Evolutionary conservation across 2,113 vertebrate genomes (phyloP).

Genomic region (Erythrolamprus reginae): DNA sequence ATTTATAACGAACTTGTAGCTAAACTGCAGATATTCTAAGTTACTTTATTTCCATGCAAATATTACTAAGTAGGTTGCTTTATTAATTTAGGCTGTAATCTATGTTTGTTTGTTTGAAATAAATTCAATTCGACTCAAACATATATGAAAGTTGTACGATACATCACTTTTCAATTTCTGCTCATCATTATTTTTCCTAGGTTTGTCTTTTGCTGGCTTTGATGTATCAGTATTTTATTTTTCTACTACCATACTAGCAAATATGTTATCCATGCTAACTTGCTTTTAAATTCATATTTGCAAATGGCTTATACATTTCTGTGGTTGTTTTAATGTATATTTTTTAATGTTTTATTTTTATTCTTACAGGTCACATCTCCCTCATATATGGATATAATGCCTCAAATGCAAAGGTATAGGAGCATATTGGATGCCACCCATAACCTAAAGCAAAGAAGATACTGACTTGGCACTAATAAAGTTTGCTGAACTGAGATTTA

Average conservation of each 20-base stretch:
- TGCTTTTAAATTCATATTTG: neutral
- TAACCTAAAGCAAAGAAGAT: slow-evolving; percentile 58
- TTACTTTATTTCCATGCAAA: neutral
- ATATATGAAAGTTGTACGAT: neutral
- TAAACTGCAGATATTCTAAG: neutral
- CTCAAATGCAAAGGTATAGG: slow-evolving; percentile 40
- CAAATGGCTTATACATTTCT: neutral
- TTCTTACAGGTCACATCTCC: slow-evolving; percentile 57
- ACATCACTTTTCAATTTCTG: neutral
- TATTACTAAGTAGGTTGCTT: neutral
- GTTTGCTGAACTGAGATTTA: slow-evolving; percentile 26
- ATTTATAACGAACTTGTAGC: neutral
- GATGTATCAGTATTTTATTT: neutral
- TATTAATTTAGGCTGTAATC: neutral
- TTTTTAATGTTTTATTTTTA: slow-evolving; percentile 1
- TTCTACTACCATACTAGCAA: neutral
- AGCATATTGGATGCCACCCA: slow-evolving; percentile 48
- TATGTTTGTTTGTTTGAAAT: neutral
- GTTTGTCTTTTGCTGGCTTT: neutral
- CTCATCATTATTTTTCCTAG: neutral
- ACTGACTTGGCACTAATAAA: slow-evolving; percentile 45
- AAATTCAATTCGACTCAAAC: neutral
- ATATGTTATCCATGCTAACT: neutral
- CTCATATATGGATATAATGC: slow-evolving; percentile 46
- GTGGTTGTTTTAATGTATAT: neutral